Conservation (phyloP, 2,888 invertebrate species). For the Venustoraphidia nigricollis region DNA sequence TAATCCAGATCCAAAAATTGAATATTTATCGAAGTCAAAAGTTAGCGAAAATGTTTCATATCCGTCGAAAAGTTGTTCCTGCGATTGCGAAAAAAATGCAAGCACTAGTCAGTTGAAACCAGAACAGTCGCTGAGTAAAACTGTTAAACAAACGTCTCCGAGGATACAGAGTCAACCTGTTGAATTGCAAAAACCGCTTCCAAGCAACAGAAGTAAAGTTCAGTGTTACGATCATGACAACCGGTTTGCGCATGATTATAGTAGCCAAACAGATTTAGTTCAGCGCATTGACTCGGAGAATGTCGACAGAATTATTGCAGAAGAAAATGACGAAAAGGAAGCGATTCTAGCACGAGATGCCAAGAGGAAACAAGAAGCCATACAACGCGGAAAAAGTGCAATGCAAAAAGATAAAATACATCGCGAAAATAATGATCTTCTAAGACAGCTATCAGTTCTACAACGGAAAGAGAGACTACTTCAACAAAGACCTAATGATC, state of each 20-base stretch:
- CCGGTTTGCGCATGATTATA: constrained; percentile 25
- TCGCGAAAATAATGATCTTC: constrained; percentile 31
- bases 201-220: constrained; percentile 16
- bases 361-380: constrained; percentile 21
- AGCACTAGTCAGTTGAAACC: too few species aligned
- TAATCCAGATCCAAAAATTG: too few species aligned
- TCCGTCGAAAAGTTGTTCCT: too few species aligned
- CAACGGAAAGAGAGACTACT: constrained; percentile 25
- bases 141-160: too few species aligned
- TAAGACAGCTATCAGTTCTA: constrained; percentile 28
- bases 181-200: too few species aligned
- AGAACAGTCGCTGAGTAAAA: too few species aligned
- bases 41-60: too few species aligned
- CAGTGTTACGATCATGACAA: constrained; percentile 33
- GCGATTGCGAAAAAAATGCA: too few species aligned
- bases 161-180: too few species aligned
- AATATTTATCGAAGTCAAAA: too few species aligned
- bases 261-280: constrained; percentile 19
- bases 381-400: constrained; percentile 30
- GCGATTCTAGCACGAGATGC: constrained; percentile 12
- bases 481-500: constrained; percentile 14
- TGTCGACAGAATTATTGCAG: background rate
- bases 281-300: background rate
- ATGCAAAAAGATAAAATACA: constrained; percentile 32
- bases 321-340: constrained; percentile 12